Evolutionary conservation across 2,888 invertebrate genomes (phyloP).

Genomic region (Metellina segmentata): DNA sequence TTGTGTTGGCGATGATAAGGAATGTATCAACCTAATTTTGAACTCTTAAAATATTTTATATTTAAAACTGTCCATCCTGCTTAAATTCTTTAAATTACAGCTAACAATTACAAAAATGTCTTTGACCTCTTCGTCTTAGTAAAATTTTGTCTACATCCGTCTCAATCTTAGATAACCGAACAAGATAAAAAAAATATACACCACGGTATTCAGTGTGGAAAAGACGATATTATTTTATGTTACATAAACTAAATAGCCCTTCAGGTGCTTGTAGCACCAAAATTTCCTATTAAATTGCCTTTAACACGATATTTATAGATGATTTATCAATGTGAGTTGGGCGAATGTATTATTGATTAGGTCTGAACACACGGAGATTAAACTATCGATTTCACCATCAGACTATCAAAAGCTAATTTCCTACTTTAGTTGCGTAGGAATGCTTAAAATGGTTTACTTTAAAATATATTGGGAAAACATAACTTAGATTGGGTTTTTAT

Average conservation of each 20-base stretch:
- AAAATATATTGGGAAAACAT: background rate
- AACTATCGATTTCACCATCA: background rate
- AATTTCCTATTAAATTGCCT: background rate
- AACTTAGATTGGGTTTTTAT: background rate
- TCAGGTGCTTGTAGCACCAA: background rate
- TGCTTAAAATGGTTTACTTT: background rate
- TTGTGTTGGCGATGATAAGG: too few relatives aligned
- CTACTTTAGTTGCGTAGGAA: background rate
- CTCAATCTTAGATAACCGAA: too few relatives aligned
- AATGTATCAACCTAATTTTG: too few relatives aligned
- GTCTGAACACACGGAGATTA: background rate
- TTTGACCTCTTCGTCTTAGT: too few relatives aligned
- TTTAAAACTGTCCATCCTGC: too few relatives aligned
- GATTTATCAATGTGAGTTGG: background rate
- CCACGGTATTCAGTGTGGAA: too few relatives aligned
- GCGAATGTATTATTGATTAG: background rate
- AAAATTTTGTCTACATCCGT: too few relatives aligned
- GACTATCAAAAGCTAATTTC: background rate
- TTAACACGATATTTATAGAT: background rate
- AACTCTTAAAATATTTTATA: too few relatives aligned
- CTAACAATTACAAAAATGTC: too few relatives aligned
- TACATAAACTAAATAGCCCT: background rate
- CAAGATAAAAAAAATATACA: too few relatives aligned
- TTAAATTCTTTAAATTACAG: too few relatives aligned
- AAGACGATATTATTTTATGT: too few relatives aligned